A percentile compares a stretch with the other conserved stretches of the same genome.
phyloP scores from a whole-genome alignment of 2,797 vertebrate genomes.

The Sebastes minor region DNA sequence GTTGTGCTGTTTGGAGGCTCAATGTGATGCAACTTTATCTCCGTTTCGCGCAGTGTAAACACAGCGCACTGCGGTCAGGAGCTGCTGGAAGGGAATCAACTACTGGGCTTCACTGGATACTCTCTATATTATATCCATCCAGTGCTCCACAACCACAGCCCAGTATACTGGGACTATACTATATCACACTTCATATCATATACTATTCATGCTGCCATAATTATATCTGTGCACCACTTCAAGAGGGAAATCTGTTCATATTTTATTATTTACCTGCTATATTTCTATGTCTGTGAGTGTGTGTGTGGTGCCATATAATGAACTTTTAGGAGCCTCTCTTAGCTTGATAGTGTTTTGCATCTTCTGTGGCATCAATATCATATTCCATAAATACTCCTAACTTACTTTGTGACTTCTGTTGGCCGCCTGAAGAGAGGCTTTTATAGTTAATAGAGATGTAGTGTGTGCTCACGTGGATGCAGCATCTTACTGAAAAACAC shows the following conservation, averaged over 20 bases:
- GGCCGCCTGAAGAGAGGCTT: not conserved
- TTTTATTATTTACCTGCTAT: not conserved
- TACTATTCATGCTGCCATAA: not conserved
- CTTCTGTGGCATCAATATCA: not conserved
- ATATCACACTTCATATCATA: not conserved
- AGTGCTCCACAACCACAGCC: conserved; percentile 11
- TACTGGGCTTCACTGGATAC: conserved; percentile 11
- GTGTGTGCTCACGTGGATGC: not conserved
- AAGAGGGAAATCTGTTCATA: not conserved
- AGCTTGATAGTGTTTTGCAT: not conserved
- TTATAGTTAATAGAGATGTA: not conserved
- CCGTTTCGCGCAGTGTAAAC: conserved; percentile 63
- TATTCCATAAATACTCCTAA: not conserved
- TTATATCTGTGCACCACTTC: not conserved
- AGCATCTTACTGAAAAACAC: not conserved
- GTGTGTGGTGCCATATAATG: not conserved
- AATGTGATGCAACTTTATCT: conserved; percentile 73
- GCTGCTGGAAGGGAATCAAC: conserved; percentile 63
- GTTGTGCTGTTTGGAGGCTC: conserved; percentile 19
- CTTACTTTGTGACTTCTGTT: not conserved
- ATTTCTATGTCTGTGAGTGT: not conserved
- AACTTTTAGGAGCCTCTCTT: conserved; percentile 15
- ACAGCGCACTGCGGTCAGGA: conserved; percentile 78
- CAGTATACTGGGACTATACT: not conserved
- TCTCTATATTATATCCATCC: conserved; percentile 1